A percentile compares a stretch with the other conserved stretches of the same genome.
These are phyloP conservation scores for Aythya baeri DNA, from an alignment of 2,113 vertebrate genomes.

Conservation along the genomic window DNA sequence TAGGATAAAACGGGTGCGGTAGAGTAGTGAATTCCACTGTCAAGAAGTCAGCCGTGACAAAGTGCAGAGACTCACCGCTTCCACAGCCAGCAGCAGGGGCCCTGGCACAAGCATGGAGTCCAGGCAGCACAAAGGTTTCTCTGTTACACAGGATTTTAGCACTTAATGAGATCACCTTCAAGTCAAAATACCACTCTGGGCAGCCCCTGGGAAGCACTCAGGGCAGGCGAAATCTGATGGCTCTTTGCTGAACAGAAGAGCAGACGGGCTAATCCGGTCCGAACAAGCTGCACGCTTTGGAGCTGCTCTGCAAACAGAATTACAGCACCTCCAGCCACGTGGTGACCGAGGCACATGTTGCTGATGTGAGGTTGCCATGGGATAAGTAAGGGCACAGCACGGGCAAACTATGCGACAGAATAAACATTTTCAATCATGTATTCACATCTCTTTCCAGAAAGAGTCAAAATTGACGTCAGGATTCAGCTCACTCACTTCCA, in stretches of 20 bases:
- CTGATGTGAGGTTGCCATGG: background rate
- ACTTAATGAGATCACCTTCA: background rate
- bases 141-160: background rate
- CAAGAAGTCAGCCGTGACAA: background rate
- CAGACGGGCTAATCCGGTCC: background rate
- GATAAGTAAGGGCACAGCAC: background rate
- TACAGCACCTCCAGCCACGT: background rate
- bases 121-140: background rate
- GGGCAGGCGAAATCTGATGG: background rate
- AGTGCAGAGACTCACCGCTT: background rate
- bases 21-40: background rate
- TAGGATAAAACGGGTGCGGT: background rate
- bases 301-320: background rate
- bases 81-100: background rate
- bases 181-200: background rate
- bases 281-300: background rate
- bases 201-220: background rate
- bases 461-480: background rate
- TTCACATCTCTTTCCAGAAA: background rate
- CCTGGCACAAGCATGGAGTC: background rate
- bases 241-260: background rate
- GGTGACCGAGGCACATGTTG: background rate
- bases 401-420: background rate
- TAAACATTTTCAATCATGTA: fast-evolving
- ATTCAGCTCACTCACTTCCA: background rate